These are phyloP conservation scores for Xerus inauris DNA, from an alignment of 2,113 vertebrate genomes.

Conservation along the genomic window DNA sequence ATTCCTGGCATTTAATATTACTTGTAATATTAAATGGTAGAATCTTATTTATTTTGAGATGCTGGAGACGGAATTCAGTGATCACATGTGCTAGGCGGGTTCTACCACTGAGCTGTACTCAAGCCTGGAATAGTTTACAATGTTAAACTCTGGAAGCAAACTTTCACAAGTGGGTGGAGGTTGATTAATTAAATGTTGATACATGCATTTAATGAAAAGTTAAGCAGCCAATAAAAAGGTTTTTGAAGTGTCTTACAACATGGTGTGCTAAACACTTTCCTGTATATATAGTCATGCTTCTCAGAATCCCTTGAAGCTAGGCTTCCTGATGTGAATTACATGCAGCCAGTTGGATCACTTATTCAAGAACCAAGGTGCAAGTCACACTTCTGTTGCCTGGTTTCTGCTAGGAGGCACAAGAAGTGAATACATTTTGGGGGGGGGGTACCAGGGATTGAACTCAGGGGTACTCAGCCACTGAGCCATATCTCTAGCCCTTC, in stretches of 20 bases:
- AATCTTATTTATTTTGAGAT: neutral
- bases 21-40: neutral
- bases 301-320: slow-evolving; percentile 5
- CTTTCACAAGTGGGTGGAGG: neutral
- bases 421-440: too few species aligned
- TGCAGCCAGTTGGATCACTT: neutral
- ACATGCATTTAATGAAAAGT: neutral
- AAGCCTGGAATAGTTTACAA: neutral
- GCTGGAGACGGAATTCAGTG: neutral
- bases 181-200: neutral
- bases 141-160: neutral
- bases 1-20: too few species aligned
- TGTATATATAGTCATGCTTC: neutral
- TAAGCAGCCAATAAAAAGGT: neutral
- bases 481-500: too few species aligned
- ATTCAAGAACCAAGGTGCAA: neutral
- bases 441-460: too few species aligned
- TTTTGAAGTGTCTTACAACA: neutral
- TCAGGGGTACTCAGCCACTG: too few species aligned
- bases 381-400: neutral
- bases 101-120: neutral
- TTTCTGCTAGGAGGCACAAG: neutral
- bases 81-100: neutral
- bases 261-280: neutral
- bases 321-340: neutral